A percentile compares a stretch with the other conserved stretches of the same genome.
These are phyloP conservation scores for Theristicus caerulescens DNA, from an alignment of 2,113 vertebrate genomes.

Conservation along the genomic window DNA sequence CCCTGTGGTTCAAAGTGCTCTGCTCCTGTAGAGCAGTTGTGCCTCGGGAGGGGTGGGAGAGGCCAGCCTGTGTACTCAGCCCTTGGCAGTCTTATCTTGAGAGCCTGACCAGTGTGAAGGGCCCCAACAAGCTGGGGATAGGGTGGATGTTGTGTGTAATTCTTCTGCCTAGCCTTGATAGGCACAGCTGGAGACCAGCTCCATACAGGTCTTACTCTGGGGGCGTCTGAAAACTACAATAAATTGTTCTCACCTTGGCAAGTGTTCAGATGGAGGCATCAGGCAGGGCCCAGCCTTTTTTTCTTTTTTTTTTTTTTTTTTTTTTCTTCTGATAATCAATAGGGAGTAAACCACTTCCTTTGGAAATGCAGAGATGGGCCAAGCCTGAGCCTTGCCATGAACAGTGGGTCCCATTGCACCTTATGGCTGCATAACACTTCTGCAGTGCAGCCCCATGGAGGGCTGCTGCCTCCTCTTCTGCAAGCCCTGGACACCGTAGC, in stretches of 20 bases:
- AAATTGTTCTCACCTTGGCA: neutral
- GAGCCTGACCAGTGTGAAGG: neutral
- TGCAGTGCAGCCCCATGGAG: rapidly evolving
- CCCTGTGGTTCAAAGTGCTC: neutral
- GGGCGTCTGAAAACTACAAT: neutral
- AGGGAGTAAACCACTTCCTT: neutral
- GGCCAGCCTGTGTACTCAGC: rapidly evolving
- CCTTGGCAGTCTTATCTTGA: rapidly evolving
- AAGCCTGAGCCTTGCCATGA: neutral
- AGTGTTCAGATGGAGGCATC: neutral
- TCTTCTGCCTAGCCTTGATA: neutral
- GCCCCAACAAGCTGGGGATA: neutral
- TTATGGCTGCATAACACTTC: neutral
- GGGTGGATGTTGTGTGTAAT: neutral
- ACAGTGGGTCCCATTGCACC: neutral
- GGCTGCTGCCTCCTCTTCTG: neutral
- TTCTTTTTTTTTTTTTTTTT: too few species aligned
- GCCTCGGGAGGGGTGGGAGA: neutral
- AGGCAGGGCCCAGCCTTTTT: too few species aligned
- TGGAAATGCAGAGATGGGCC: neutral
- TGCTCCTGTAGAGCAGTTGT: rapidly evolving
- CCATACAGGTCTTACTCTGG: rapidly evolving
- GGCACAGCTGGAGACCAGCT: neutral
- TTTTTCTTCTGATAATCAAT: neutral
- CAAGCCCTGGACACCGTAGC: neutral